Percentiles rank a stretch among this genome's conserved stretches.
These are phyloP conservation scores for Petrocephalus microphthalmus DNA, from an alignment of 2,113 vertebrate species.

Conservation along the genomic window DNA sequence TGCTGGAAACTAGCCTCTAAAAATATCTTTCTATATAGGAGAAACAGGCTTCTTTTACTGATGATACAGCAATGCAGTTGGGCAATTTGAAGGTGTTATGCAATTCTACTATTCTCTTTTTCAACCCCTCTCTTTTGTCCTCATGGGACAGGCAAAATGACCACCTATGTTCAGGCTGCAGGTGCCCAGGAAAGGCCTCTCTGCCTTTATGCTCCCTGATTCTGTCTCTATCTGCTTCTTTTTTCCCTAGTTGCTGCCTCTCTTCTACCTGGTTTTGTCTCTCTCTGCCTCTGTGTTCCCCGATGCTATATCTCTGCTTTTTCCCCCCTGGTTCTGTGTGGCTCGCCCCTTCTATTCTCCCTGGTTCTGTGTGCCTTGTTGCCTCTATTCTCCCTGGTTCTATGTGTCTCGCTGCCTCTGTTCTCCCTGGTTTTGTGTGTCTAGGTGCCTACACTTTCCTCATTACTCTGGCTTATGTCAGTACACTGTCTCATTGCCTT, in stretches of 20 bases:
- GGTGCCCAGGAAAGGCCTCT: background rate
- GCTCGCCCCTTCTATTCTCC: background rate
- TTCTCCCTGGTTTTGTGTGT: background rate
- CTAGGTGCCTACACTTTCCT: background rate
- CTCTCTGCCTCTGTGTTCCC: too few species aligned
- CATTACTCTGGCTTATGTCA: background rate
- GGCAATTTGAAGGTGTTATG: too few species aligned
- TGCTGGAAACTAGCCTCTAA: background rate
- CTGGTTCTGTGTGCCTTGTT: background rate
- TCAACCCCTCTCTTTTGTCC: background rate
- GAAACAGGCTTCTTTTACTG: background rate
- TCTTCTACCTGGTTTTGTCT: too few species aligned
- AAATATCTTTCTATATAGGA: background rate
- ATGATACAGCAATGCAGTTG: too few species aligned
- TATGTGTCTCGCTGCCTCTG: background rate
- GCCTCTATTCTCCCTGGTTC: background rate
- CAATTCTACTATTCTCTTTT: background rate
- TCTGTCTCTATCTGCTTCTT: too few species aligned
- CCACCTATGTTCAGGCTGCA: background rate
- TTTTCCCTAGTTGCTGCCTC: too few species aligned
- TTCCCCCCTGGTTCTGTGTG: background rate
- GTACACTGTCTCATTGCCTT: background rate
- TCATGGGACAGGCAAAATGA: background rate
- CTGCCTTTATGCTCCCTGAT: background rate
- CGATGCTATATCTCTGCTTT: too few species aligned